A percentile compares a stretch with the other conserved stretches of the same genome.
Evolutionary conservation across 2,888 invertebrate genomes (phyloP).

Genomic region (Cyaniris semiargus): DNA sequence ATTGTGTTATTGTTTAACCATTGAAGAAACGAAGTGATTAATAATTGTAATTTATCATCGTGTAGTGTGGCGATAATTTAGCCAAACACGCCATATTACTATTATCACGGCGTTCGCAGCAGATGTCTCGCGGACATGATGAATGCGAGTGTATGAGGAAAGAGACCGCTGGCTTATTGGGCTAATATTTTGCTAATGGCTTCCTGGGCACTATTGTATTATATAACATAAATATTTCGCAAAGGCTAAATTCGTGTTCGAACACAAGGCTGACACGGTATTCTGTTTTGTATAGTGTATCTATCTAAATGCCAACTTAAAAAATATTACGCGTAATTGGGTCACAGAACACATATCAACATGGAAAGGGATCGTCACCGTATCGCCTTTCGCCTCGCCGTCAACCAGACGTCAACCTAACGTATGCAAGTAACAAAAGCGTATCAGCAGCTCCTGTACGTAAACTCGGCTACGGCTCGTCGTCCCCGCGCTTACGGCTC

Average conservation of each 20-base stretch:
- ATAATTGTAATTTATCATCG: conserved; percentile 25
- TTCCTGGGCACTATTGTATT: conserved; percentile 15
- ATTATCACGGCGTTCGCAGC: conserved; percentile 40
- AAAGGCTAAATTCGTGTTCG: not conserved
- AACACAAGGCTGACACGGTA: not conserved
- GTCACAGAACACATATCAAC: too few species aligned
- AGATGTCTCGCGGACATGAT: conserved; percentile 43
- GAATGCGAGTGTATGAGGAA: conserved; percentile 43
- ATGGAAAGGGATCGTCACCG: too few species aligned
- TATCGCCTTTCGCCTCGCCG: too few species aligned
- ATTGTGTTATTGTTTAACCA: not conserved
- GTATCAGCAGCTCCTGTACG: too few species aligned
- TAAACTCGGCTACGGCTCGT: too few species aligned
- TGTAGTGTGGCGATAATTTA: conserved; percentile 56
- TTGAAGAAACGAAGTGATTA: conserved; percentile 1
- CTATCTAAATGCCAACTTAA: not conserved
- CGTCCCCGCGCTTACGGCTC: too few species aligned
- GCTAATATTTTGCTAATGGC: conserved; percentile 21
- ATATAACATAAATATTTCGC: not conserved
- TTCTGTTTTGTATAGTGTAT: not conserved
- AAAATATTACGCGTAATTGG: not conserved
- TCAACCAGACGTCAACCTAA: too few species aligned
- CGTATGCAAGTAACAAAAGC: too few species aligned
- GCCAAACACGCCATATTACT: conserved; percentile 59
- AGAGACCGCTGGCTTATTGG: conserved; percentile 36